A percentile compares a stretch with the other conserved stretches of the same genome.
Conservation (phyloP, 2,797 vertebrate species). For the Hoplostethus atlanticus region DNA sequence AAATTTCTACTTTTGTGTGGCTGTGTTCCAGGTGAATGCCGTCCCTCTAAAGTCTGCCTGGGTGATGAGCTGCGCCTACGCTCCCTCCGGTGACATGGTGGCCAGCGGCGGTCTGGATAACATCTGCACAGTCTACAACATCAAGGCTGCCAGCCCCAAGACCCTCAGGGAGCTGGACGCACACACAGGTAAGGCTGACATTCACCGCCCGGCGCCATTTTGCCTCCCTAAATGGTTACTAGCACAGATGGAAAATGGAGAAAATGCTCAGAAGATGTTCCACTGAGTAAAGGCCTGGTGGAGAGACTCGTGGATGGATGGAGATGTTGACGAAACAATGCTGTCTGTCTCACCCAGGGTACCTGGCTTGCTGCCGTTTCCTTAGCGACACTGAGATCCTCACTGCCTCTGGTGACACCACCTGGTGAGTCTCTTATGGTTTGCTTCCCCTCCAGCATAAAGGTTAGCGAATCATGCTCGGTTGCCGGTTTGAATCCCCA, state of each 20-base stretch:
- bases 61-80: constrained; percentile 93
- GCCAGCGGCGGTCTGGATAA: constrained; percentile 92
- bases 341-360: constrained; percentile 76
- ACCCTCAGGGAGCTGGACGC: constrained; percentile 90
- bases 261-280: too few species aligned
- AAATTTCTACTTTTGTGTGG: background rate
- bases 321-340: too few species aligned
- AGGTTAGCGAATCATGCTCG: too few species aligned
- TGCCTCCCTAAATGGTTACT: too few species aligned
- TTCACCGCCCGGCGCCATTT: background rate
- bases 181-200: constrained; percentile 84
- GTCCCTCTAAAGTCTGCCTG: constrained; percentile 92
- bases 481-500: background rate
- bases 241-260: too few species aligned
- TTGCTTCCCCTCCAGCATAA: too few species aligned
- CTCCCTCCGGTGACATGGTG: constrained; percentile 90
- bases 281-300: too few species aligned
- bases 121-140: constrained; percentile 91
- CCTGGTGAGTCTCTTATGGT: constrained; percentile 84
- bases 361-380: constrained; percentile 91
- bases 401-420: constrained; percentile 93
- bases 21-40: constrained; percentile 85
- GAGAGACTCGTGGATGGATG: too few species aligned
- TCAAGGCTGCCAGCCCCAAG: constrained; percentile 88
- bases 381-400: constrained; percentile 90